Evolutionary conservation across 2,888 invertebrate genomes (phyloP).

Genomic region (Ectemnius continuus): DNA sequence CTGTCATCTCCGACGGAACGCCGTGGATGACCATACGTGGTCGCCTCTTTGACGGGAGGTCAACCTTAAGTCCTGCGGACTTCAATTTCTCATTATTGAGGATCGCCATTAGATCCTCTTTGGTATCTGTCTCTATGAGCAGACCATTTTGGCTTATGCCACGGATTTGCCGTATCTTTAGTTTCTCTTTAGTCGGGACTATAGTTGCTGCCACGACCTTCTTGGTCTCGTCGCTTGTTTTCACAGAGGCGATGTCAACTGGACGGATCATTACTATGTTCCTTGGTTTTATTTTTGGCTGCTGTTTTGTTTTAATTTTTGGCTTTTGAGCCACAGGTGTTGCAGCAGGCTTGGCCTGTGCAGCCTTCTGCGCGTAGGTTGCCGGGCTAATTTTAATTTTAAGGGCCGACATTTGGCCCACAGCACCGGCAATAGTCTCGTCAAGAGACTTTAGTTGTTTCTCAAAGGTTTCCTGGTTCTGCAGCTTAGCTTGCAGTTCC

Average conservation of each 20-base stretch:
- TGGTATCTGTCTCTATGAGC: too few species aligned
- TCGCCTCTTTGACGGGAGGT: too few species aligned
- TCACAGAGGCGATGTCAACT: background rate
- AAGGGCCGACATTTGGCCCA: background rate
- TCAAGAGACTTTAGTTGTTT: background rate
- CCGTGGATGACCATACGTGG: too few species aligned
- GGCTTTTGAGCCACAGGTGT: background rate
- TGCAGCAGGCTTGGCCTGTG: background rate
- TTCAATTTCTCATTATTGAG: too few species aligned
- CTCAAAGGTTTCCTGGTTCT: background rate
- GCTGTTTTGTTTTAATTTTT: background rate
- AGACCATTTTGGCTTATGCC: conserved; percentile 28
- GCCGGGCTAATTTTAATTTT: background rate
- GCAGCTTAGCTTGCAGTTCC: background rate
- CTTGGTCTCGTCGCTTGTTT: conserved; percentile 24
- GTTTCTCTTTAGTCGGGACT: conserved; percentile 9
- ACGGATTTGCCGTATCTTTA: conserved; percentile 17
- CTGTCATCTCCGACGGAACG: too few species aligned
- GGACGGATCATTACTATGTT: too few species aligned
- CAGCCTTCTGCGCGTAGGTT: background rate
- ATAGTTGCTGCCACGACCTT: background rate
- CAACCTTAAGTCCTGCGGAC: too few species aligned
- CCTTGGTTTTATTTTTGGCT: background rate
- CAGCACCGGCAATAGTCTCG: background rate
- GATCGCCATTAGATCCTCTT: too few species aligned